Evolutionary conservation across 92 coral and sea anemone species (phyloP), one percentile per base, ranked within the genome.

Genomic region (Porites lobata): DNA sequence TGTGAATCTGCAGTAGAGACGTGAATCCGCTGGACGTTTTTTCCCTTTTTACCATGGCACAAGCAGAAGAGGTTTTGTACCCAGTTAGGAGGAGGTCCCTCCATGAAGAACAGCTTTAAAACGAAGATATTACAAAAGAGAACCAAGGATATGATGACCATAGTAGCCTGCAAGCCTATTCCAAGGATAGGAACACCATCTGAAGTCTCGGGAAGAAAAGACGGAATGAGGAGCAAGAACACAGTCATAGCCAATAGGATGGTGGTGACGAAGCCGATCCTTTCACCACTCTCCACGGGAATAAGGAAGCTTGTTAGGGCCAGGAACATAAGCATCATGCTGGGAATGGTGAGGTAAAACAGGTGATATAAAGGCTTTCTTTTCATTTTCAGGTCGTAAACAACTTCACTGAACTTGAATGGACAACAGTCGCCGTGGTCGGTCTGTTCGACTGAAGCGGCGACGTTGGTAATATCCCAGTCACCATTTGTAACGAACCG

Each of bases 261-360:
- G 11, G 98, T 95, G 56, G 96, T 95, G 82, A 95, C 94, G 93
- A 95, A 95, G 0, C 98, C 98, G 43, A 95, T 87, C 86, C 98
- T 93, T 72, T 95, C 98, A 15, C 98, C 98, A 81, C 96, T 93
- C 89, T 95, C 94, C 75, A 95, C 86, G 56, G 98, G 98, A 69
- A 95, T 89, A 43, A 83, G 87, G 85, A 95, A 95, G 62, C 94
- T 88, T 47, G 89, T 18, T 12, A 95, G 82, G 0, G 93, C 68
- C 18, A 95, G 69, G 65, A 86, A 1, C 79, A 92, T 69, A 3
- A 95, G 96, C n/a, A 93, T 63, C 15, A 77, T 20, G 52, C 98
- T 90, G 8, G 98, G 98, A 8, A 81, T 69, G 43, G 94, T 89
- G 19, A 95, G 92, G 73, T 95, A 93, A 74, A 93, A 91, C 76